Conservation (phyloP, 2,113 vertebrate genomes). For the Hippocampus zosterae region DNA sequence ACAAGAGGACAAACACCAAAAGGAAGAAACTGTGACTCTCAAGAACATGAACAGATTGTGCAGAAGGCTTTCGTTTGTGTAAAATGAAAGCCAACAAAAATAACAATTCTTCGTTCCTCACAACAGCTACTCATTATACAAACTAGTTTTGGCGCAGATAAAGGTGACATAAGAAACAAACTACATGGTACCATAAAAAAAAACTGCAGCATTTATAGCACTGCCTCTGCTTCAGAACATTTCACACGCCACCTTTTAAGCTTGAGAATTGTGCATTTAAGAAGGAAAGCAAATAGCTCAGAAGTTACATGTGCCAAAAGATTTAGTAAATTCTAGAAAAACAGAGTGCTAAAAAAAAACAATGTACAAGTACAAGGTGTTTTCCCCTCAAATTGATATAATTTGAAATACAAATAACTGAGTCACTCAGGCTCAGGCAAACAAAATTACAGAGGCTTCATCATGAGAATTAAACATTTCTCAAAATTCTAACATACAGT, state of each 20-base stretch:
- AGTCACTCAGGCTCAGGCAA: background rate
- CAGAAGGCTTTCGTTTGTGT: slow-evolving; percentile 32
- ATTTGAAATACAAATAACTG: background rate
- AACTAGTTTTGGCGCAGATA: slow-evolving; percentile 64
- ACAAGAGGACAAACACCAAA: slow-evolving; percentile 21
- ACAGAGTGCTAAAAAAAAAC: background rate
- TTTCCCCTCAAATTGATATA: background rate
- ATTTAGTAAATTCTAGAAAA: slow-evolving; percentile 17
- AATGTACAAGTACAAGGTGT: background rate
- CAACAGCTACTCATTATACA: slow-evolving; percentile 60
- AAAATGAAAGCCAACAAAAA: slow-evolving; percentile 24
- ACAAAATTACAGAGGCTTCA: background rate
- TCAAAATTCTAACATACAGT: background rate
- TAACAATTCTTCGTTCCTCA: background rate
- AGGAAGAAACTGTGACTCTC: slow-evolving; percentile 28
- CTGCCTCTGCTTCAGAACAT: slow-evolving; percentile 53
- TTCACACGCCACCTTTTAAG: slow-evolving; percentile 56
- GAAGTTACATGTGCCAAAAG: slow-evolving; percentile 38
- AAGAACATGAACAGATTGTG: slow-evolving; percentile 44
- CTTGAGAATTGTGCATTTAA: slow-evolving; percentile 29
- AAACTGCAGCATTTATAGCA: slow-evolving; percentile 57
- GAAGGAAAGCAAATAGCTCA: slow-evolving; percentile 45
- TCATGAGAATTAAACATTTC: background rate
- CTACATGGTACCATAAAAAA: slow-evolving; percentile 50
- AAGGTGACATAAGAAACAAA: slow-evolving; percentile 45